Evolutionary conservation across 2,113 vertebrate genomes (phyloP), one percentile per base, ranked within the genome.

Genomic region (Progne subis): DNA sequence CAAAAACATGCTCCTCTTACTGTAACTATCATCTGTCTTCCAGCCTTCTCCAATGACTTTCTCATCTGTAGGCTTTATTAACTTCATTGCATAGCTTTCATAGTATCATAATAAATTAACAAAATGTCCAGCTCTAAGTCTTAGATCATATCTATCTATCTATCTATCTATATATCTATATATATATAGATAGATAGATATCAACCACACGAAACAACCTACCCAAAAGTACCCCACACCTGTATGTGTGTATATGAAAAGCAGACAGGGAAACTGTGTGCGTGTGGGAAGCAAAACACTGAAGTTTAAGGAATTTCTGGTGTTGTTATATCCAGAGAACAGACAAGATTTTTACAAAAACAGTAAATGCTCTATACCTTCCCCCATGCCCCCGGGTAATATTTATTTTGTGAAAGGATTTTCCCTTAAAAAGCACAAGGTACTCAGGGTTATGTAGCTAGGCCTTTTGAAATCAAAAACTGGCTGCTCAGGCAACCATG

Each of bases 401-500:
- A 82, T 60, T 94, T 96, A 53, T 76, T 92, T 94, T 82, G 18
- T 24, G 78, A 63, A 77, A 26, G 84, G 57, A 47, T 92, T 91
- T 83, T 85, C 75, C 18, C 28, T 69, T 59, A 52, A 67, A 63
- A 74, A 88, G 67, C 72, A 82, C 56, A 77, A 12, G 1, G 2
- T 60, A 47, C 20, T 94, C 77, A 78, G 34, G 43, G 20, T 71
- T 86, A 56, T 85, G 74, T 50, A 83, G 60, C 57, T 78, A 92
- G 67, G n/a, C 11, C 44, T 71, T 79, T 90, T 79, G 76, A 95
- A 97, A 94, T 90, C 87, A 94, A 86, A 95, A 90, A 76, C 78
- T 94, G 95, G 57, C 88, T 97, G 95, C 89, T 96, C 88, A 95
- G 70, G 55, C 69, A 93, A 92, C 91, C 86, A 69, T 94, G 86